A percentile compares a stretch with the other conserved stretches of the same genome.
These are phyloP conservation scores for Machimus rusticus DNA, from an alignment of 2,888 invertebrate species.

Conservation along the genomic window DNA sequence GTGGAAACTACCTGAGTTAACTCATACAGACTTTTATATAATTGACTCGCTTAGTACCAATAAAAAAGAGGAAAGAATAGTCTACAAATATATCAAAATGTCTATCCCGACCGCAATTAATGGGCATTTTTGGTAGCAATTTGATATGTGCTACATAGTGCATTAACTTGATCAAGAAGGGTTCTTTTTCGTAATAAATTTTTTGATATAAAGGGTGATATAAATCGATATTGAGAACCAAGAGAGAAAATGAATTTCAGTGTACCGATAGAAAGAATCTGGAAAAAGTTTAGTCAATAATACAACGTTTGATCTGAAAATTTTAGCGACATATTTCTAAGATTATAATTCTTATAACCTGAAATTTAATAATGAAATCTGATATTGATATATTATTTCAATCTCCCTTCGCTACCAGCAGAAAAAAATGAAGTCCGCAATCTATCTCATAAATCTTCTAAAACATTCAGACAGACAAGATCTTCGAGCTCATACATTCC, in stretches of 20 bases:
- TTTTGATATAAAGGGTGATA: no score
- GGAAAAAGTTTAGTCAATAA: no score
- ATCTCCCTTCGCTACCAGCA: not conserved
- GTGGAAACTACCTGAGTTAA: not conserved
- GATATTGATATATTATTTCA: no score
- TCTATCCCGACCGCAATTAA: not conserved
- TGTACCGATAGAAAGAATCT: no score
- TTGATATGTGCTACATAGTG: not conserved
- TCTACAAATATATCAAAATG: not conserved
- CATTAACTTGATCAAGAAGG: not conserved
- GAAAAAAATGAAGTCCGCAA: not conserved
- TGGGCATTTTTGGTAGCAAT: not conserved
- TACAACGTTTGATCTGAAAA: no score
- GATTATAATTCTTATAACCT: no score
- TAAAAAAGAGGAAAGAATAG: not conserved
- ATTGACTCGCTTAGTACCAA: not conserved
- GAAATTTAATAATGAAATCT: no score
- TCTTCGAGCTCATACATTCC: not conserved
- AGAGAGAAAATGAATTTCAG: no score
- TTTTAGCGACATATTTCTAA: no score
- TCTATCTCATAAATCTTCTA: not conserved
- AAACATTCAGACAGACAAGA: not conserved
- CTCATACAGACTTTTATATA: not conserved
- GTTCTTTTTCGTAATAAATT: not conserved
- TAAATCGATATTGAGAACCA: no score